Evolutionary conservation across 2,888 invertebrate species (phyloP).

Genomic region (Drosophila cognata): DNA sequence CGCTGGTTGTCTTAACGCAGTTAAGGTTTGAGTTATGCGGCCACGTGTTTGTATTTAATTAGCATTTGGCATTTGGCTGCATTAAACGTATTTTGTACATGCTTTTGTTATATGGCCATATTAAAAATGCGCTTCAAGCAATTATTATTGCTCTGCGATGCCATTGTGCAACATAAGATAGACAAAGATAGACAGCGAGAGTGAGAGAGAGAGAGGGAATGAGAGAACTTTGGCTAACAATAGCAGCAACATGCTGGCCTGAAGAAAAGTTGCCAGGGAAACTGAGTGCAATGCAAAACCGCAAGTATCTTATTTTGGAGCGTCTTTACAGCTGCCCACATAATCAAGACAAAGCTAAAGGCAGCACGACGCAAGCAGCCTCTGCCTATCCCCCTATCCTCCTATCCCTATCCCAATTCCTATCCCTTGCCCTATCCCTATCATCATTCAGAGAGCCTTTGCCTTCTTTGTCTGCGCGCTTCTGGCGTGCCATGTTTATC

Average conservation of each 20-base stretch:
- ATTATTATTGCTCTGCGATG: slow-evolving; percentile 67
- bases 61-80: slow-evolving; percentile 45
- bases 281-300: slow-evolving; percentile 41
- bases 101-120: slow-evolving; percentile 68
- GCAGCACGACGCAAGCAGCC: slow-evolving; percentile 50
- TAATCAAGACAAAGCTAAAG: slow-evolving; percentile 77
- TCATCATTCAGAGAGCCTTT: slow-evolving; percentile 25
- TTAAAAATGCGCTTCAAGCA: slow-evolving; percentile 77
- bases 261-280: slow-evolving; percentile 53
- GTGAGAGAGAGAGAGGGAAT: background rate
- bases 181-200: background rate
- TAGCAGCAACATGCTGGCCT: slow-evolving; percentile 21
- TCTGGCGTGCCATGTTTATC: slow-evolving; percentile 79
- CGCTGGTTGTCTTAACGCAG: slow-evolving; percentile 20
- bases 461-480: slow-evolving; percentile 70
- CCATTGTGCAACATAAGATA: slow-evolving; percentile 68
- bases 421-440: background rate
- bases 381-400: background rate
- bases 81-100: slow-evolving; percentile 18
- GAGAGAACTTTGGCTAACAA: slow-evolving; percentile 38
- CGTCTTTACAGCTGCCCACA: slow-evolving; percentile 63
- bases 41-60: slow-evolving; percentile 80
- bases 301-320: slow-evolving; percentile 74
- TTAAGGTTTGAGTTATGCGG: slow-evolving; percentile 71
- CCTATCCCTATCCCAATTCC: background rate